Base-by-base conservation (phyloP, 1,140 invertebrate genomes). In the Drosophila ercepeae region DNA sequence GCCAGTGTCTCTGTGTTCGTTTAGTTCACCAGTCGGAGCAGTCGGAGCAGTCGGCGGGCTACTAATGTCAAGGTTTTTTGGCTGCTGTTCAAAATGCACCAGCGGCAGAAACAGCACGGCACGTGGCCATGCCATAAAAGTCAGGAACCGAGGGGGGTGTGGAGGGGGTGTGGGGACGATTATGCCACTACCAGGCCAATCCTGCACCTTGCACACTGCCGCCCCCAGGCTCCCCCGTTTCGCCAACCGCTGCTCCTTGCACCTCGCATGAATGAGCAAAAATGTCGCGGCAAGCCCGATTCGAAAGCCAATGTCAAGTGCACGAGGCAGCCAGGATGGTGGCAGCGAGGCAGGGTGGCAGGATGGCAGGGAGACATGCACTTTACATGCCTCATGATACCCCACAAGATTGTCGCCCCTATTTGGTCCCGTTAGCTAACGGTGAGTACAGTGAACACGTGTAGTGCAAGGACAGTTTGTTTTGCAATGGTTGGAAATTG, bases 31-130 rank as follows among this genome's bases (percentile, higher is more conserved):
- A n/a, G n/a, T n/a, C n/a, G n/a, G n/a, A n/a, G n/a, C n/a, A n/a
- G 46, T 44, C 51, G 16, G n/a, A 18, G 41, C 18, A 42, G 34
- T 57, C 32, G 48, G 34, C 39, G 27, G 13, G 14, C 36, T 59
- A 52, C 65, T 84, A 88, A 88, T 82, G 82, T 88, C 82, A 88
- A 88, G 82, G 82, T 78, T 88, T 74, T 74, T 81, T 81, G 76
- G 76, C 61, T 70, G 53, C 60, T 75, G 64, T 32, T 78, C 64
- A 72, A 75, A 77, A 60, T 75, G 64, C 79, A 53, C 50, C 63
- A 46, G 55, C 71, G 52, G 60, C 52, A 18, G 59, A 42, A 42
- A 9, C 21, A 48, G 55, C 42, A 59, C 53, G 64, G 67, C 77
- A 76, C 72, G 59, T 75, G 52, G 42, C 71, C 45, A 44, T 29